Evolutionary conservation across 2,113 vertebrate genomes (phyloP).

Genomic region (Cromileptes altivelis): DNA sequence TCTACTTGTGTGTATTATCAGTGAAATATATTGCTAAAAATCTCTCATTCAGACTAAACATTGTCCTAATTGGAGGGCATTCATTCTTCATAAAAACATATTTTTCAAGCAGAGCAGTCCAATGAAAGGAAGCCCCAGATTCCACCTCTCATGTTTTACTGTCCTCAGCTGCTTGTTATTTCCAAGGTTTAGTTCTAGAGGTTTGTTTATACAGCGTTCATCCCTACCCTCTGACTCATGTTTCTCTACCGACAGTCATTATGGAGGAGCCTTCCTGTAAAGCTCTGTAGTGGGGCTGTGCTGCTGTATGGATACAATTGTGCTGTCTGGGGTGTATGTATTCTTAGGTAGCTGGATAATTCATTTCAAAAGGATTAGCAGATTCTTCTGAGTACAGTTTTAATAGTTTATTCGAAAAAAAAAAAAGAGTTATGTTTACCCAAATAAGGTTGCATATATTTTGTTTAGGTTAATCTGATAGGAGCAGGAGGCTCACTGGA

Average conservation of each 20-base stretch:
- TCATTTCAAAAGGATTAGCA: neutral
- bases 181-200: constrained; percentile 9
- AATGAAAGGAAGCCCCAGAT: neutral
- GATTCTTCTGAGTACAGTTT: neutral
- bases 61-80: constrained; percentile 14
- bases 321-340: neutral
- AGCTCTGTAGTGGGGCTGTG: constrained; percentile 44
- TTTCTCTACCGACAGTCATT: constrained; percentile 52
- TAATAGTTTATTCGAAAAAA: constrained; percentile 25
- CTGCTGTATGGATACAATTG: constrained; percentile 8
- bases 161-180: constrained; percentile 51
- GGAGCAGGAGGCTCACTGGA: neutral
- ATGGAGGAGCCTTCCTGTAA: constrained; percentile 41
- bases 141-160: constrained; percentile 32
- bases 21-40: neutral
- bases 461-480: neutral
- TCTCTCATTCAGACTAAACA: constrained; percentile 34
- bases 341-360: constrained; percentile 7
- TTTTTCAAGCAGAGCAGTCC: neutral
- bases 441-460: neutral
- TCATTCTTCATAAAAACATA: neutral
- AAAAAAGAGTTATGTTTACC: neutral
- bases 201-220: constrained; percentile 65
- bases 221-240: constrained; percentile 57
- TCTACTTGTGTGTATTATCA: neutral